A percentile compares a stretch with the other conserved stretches of the same genome.
Evolutionary conservation across 1,140 invertebrate genomes (phyloP).

Genomic region (Ceratoteleas bidentatus): DNA sequence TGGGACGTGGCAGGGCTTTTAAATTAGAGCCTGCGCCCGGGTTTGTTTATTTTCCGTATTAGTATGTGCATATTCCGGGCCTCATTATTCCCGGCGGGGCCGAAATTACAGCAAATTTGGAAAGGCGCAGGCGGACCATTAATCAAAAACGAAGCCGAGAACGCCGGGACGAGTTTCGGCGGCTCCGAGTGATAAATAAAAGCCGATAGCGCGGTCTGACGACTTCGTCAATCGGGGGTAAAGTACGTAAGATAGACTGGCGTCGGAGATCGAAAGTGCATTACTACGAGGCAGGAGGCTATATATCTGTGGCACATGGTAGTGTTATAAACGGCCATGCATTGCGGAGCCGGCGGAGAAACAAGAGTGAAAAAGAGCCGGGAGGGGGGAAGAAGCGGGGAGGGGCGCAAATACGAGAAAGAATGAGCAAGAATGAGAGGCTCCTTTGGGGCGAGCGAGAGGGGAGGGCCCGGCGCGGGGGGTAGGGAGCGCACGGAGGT

Average conservation of each 20-base stretch:
- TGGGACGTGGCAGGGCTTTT: constrained; percentile 43
- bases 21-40: constrained; percentile 39
- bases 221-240: constrained; percentile 46
- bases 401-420: constrained; percentile 59
- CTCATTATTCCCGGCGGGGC: constrained; percentile 22
- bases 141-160: constrained; percentile 8
- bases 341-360: constrained; percentile 47
- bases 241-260: constrained; percentile 19
- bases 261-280: constrained; percentile 61
- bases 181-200: neutral
- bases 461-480: constrained; percentile 49
- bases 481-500: constrained; percentile 62
- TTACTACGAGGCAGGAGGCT: constrained; percentile 33
- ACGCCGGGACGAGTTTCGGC: neutral
- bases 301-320: constrained; percentile 51
- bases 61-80: constrained; percentile 56
- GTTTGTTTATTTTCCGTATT: constrained; percentile 62
- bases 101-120: constrained; percentile 40
- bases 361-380: constrained; percentile 60
- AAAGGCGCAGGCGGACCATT: constrained; percentile 14
- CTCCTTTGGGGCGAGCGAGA: constrained; percentile 20
- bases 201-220: constrained; percentile 10
- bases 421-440: constrained; percentile 58
- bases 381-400: constrained; percentile 13
- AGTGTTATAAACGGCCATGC: constrained; percentile 58